These are phyloP conservation scores for Petrophora chlorosata DNA, from an alignment of 2,888 invertebrate species.

Conservation along the genomic window DNA sequence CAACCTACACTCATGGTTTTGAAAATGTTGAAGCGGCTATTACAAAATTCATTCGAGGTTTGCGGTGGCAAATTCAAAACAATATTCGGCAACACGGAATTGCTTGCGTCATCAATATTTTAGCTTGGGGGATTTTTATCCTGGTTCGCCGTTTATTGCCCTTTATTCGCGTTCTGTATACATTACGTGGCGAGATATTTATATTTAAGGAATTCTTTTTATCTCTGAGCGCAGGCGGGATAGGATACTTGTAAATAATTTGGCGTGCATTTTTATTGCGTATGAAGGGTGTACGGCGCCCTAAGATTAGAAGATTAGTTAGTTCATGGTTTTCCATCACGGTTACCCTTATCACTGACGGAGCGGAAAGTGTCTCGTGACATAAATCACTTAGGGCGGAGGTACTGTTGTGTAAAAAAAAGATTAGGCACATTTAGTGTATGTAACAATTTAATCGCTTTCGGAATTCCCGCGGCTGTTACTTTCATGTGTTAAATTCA, in stretches of 20 bases:
- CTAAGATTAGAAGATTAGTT: slow-evolving; percentile 9
- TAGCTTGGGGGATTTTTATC: slow-evolving; percentile 25
- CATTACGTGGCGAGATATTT: slow-evolving; percentile 31
- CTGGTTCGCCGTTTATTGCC: slow-evolving; percentile 32
- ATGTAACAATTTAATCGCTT: too few species aligned
- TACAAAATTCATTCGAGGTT: slow-evolving; percentile 18
- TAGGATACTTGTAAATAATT: slow-evolving; percentile 18
- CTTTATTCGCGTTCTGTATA: slow-evolving; percentile 29
- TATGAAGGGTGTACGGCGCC: background rate
- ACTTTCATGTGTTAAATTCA: too few species aligned
- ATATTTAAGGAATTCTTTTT: slow-evolving; percentile 41
- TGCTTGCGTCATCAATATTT: slow-evolving; percentile 35
- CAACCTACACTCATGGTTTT: slow-evolving; percentile 6
- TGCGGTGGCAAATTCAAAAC: slow-evolving; percentile 24
- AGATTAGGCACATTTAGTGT: too few species aligned
- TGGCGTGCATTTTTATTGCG: slow-evolving; percentile 33
- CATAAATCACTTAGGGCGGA: background rate
- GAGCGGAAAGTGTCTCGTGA: background rate
- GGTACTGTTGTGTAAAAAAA: background rate
- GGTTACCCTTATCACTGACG: slow-evolving; percentile 1
- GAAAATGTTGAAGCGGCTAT: slow-evolving; percentile 14
- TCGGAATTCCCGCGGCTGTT: too few species aligned
- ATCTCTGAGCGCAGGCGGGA: slow-evolving; percentile 18
- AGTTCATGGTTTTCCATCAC: background rate
- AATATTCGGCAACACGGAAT: slow-evolving; percentile 22